Evolutionary conservation across 1,140 invertebrate genomes (phyloP), one percentile per base, ranked within the genome.

Genomic region (Leguminivora glycinivorella): DNA sequence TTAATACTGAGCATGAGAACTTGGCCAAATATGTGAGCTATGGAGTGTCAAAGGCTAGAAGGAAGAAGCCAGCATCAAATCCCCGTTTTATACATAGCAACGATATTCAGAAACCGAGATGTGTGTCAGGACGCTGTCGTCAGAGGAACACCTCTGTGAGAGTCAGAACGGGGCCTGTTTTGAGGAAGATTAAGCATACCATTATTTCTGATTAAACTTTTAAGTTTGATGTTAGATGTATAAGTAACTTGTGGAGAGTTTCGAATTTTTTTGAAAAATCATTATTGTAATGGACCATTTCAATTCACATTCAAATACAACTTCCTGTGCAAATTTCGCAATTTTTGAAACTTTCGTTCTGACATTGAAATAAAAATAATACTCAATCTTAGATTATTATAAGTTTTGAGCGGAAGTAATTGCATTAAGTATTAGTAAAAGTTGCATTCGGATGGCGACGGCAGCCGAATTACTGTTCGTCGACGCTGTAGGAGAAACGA

Each of bases 81-180:
- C 17, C 38, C 0, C 67, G 70, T 34, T 68, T 31, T 22, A 43
- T n/a, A 40, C 40, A 10, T 22, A 25, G 24, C n/a, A 38, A 34
- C 14, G 58, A 43, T 31, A 2, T 40, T 14, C 34, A 29, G 17
- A 82, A 80, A 22, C 74, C 78, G 6, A 78, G 81, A 69, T 89
- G 87, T 56, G 67, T 71, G 1, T 71, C 74, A 0, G 84, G 85
- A 6, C 75, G 82, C 56, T 89, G 88, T 66, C 81, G 83, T 26
- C 82, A 81, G 66, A 72, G 81, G 34, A 72, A 75, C 14, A 70
- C 19, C 26, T 70, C 43, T 5, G 75, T 78, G 29, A 66, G 76
- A 26, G 34, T 74, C 5, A 70, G 73, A 34, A 31, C 78, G 0
- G 79, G 85, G 67, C 85, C 85, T 7, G 84, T 85, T 22, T 56